Base-by-base conservation (phyloP, 1,140 invertebrate genomes). In the Holotrichia oblita region DNA sequence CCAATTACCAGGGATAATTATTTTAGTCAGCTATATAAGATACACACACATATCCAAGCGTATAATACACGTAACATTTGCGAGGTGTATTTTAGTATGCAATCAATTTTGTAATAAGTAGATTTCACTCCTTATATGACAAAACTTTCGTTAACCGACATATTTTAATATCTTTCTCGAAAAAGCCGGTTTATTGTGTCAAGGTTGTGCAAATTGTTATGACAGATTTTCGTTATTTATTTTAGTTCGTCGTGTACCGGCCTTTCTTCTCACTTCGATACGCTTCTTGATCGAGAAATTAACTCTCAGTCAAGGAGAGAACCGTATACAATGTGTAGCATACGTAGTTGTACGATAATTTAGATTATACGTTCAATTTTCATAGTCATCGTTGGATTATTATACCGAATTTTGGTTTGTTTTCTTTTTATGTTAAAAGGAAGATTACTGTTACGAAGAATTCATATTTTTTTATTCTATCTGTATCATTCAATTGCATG, bases 141-240 rank as follows among this genome's bases (percentile, higher is more conserved):
- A 76, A 34, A 76, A 76, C 75, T 76, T 76, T 76, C 75, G 75
- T 76, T 76, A 76, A 76, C 75, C 75, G 75, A 48, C 48, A 76
- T 76, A 76, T 76, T 76, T 76, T 76, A 22, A 76, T 76, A 55
- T 42, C 41, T 76, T 76, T 76, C 73, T 76, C 44, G 44, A 48
- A 27, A 41, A 76, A 76, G 34, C 73, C 73, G 73, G 40, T 55
- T 76, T 76, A 76, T 76, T 55, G n/a, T 76, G 75, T 76, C 75
- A 76, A 76, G 75, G 75, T 76, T 76, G 41, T 44, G 75, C 75
- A 24, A 76, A 76, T 76, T 76, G 41, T 76, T 55, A 76, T 24
- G 75, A 76, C 75, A 14, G 34, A 27, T 27, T 69, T 69, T 69
- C 27, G 61, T 34, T 6, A 22, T 22, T 69, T 69, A 27, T 24